Evolutionary conservation across 2,888 invertebrate species (phyloP), one percentile per base, ranked within the genome.

Genomic region (Microctonus hyperodae): DNA sequence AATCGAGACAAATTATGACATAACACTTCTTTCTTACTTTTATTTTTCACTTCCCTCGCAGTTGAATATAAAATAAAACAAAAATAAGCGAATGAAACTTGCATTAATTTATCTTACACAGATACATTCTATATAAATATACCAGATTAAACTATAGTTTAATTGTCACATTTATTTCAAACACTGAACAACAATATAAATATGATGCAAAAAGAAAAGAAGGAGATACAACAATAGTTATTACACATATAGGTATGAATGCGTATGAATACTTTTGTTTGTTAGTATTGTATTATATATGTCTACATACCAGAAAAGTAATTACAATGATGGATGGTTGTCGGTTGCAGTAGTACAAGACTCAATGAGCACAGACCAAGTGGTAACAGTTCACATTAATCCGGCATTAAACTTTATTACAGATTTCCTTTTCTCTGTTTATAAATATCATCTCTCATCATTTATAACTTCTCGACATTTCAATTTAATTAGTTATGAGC

Each of bases 301-400:
- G 16, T 9, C n/a, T 44, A 51, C 25, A 13, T 25, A n/a, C 13
- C 13, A 23, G 25, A n/a, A 35, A 48, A 61, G 61, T 57, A 66
- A 66, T 61, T 61, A 66, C 55, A 16, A 35, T 40, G 60, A 66
- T 61, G 55, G 61, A 60, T 61, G 44, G 44, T 55, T 13, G 55
- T 51, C 25, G n/a, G 51, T 44, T 33, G 16, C 44, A 44, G 44
- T 51, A 25, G 23, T 25, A 60, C 20, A 23, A 60, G 40, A 56
- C 50, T 60, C 56, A 48, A 66, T 66, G 50, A 50, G 50, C 44
- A 33, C 35, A 25, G 25, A 44, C 37, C 37, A 48, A 66, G 66
- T 66, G 53, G 61, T 66, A 64, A 57, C 20, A 60, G 55, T 25
- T 44, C 58, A 22, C 57, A 61, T 56, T 66, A 61, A 60, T 65